Base-by-base conservation (phyloP, 2,797 vertebrate genomes). In the Mormyrus proboscirostris region DNA sequence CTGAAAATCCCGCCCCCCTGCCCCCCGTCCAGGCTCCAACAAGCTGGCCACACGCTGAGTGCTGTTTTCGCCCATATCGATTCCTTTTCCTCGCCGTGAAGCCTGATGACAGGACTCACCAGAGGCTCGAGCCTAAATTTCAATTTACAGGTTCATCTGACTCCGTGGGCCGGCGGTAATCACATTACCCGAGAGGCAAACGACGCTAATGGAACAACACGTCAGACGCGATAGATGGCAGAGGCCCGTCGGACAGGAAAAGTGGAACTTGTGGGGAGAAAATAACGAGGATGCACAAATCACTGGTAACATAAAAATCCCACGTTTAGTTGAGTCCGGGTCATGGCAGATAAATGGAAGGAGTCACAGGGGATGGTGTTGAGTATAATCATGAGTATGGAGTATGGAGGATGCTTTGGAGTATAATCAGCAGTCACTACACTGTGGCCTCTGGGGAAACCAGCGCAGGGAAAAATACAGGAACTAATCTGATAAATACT, bases 31-130 rank as follows among this genome's bases (percentile, higher is more conserved):
- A 19, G 14, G 10, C n/a, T 55, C 29, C 92, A 93, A 92, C 93
- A 94, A 93, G 92, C 50, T 25, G 22, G 94, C 91, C 91, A 92
- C 91, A 92, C 90, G 89, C 89, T 91, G 89, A 89, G 8, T 90
- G 87, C 91, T 73, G 65, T 89, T 91, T 89, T 90, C 94, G 94
- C 92, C 93, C 92, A 89, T 92, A 95, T 93, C 93, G 94, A 96
- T 95, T 93, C 91, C 91, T 89, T 65, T 89, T 91, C 53, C 57
- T 92, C 87, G 57, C 90, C 65, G 76, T 79, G 79, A 79, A 87
- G 62, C 89, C 33, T 79, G 82, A 84, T 86, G 89, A 88, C 89
- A 91, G 89, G 76, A 1, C 87, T 90, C 84, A 89, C 22, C 89
- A 83, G 91, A 59, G 89, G 62, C 90, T 57, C 25, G 88, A 91